phyloP scores from a whole-genome alignment of 1,140 invertebrate species.

The Cephus cinctus region DNA sequence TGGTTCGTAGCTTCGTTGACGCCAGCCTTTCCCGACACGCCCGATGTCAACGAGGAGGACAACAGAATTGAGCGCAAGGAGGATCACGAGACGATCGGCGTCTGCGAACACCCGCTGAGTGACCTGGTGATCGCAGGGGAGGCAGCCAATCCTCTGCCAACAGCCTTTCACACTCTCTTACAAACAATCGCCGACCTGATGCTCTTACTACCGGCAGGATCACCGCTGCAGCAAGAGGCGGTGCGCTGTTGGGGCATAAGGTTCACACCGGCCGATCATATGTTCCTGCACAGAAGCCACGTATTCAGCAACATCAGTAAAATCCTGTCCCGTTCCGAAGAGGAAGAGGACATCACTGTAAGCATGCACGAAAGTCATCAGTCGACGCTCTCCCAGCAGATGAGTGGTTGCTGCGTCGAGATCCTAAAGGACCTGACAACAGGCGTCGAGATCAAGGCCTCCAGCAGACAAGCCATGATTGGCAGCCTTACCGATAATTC shows the following conservation, averaged over 20 bases:
- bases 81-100: slow-evolving; percentile 59
- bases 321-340: slow-evolving; percentile 91
- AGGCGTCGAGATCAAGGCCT: slow-evolving; percentile 80
- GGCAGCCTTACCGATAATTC: slow-evolving; percentile 89
- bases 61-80: slow-evolving; percentile 57
- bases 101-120: slow-evolving; percentile 79
- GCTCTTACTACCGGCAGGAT: slow-evolving; percentile 79
- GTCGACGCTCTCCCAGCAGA: slow-evolving; percentile 50
- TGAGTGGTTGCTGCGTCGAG: slow-evolving; percentile 62
- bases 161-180: slow-evolving; percentile 83
- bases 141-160: slow-evolving; percentile 75
- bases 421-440: slow-evolving; percentile 73
- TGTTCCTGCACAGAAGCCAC: slow-evolving; percentile 89
- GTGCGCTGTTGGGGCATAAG: slow-evolving; percentile 91
- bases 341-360: slow-evolving; percentile 62
- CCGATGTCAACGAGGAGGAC: slow-evolving; percentile 54
- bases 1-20: slow-evolving; percentile 84
- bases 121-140: slow-evolving; percentile 80
- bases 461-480: slow-evolving; percentile 91
- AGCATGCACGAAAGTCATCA: slow-evolving; percentile 66
- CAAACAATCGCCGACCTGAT: slow-evolving; percentile 92
- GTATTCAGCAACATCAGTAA: slow-evolving; percentile 96
- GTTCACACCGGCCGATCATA: slow-evolving; percentile 85
- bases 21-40: slow-evolving; percentile 48
- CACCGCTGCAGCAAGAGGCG: slow-evolving; percentile 86